Evolutionary conservation across 1,140 invertebrate species (phyloP), one percentile per base, ranked within the genome.

Genomic region (Patella vulgata): DNA sequence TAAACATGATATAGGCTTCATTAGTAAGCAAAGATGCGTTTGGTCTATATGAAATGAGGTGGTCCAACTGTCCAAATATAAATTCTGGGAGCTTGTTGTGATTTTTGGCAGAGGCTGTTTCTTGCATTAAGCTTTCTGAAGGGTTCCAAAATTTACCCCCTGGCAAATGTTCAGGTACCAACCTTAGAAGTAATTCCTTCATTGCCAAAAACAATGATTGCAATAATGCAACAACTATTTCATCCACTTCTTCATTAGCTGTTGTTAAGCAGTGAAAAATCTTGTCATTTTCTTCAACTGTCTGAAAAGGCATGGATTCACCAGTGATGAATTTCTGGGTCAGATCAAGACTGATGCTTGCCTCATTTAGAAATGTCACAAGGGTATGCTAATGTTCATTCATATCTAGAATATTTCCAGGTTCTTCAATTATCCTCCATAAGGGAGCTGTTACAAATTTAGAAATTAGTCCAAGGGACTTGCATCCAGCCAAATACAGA

Each of bases 151-250:
- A 55, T 14, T 50, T 36, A 43, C 51, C 58, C n/a, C 58, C 63
- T 21, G 50, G 57, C 1, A 67, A 48, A 58, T 57, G 53, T 36
- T 63, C 65, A 30, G 12, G 36, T 51, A 55, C 39, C 2, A 42
- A 27, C 58, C 58, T 52, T 40, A n/a, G 40, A 30, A 66, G 19
- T 14, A 53, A 12, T 48, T 43, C 33, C 19, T 39, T 27, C 53
- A 21, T 42, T 14, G 61, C 58, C 19, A 8, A 4, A 42, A 59
- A 59, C n/a, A 64, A 51, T 21, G 19, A 42, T 19, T 59, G 43
- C 28, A 63, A 36, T 14, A 53, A 36, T 21, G 2, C 14, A 14
- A 55, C 11, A 21, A 14, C 14, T 14, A 25, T 42, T 12, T 2
- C 12, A 54, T 48, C 46, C n/a, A 21, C n/a, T n/a, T n/a, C 25